Evolutionary conservation across 1,140 invertebrate species (phyloP), one percentile per base, ranked within the genome.

Genomic region (Phthorimaea operculella): DNA sequence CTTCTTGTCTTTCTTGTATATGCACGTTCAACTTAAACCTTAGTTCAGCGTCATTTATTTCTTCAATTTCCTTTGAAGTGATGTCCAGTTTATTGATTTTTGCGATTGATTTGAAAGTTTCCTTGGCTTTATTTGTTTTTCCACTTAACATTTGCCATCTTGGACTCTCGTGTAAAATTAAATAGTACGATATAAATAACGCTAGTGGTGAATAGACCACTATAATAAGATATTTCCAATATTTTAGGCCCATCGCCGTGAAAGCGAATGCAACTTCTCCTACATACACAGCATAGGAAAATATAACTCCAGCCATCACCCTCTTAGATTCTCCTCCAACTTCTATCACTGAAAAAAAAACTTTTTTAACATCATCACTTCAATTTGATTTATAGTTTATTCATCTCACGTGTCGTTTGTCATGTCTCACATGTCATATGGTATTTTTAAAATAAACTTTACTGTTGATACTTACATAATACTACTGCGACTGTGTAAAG

Each of bases 71-170:
- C 39, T 71, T 54, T 18, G 53, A 33, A 16, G 62, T 65, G 0
- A 78, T 51, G 34, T 67, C 55, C 11, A 79, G 21, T 62, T 74
- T 76, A 36, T 82, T 82, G 14, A 69, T 62, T 62, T 60, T 74
- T 0, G 72, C 65, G 10, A 68, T 67, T 4, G 66, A n/a, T 59
- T 68, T 76, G 7, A 82, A 47, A 0, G 77, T 74, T 6, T 62
- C 57, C 57, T 74, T 80, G 0, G 72, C 76, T 57, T 74, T 72
- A 5, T 60, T 53, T 14, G 61, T 67, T 60, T 64, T 77, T 0
- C 74, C 79, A 54, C 70, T 66, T 11, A 82, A 47, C 59, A 82
- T 66, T 61, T 80, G 76, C 79, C 79, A 82, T 56, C 79, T 68
- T 12, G 70, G 69, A 51, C 79, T 79, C 56, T 82, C 79, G 67